Base-by-base conservation (phyloP, 2,888 invertebrate genomes). In the Drosophila maculinotata region DNA sequence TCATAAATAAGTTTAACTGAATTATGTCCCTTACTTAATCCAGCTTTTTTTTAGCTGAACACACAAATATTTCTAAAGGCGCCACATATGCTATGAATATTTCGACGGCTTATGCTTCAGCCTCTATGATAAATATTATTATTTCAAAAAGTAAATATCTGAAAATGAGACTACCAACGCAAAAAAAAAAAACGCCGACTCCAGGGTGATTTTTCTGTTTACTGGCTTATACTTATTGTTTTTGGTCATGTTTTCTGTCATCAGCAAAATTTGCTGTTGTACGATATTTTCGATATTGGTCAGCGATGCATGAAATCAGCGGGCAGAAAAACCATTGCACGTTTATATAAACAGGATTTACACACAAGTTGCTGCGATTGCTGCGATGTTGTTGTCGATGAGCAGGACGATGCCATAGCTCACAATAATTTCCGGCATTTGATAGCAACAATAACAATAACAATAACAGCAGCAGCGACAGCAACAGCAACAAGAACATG, bases 351-450 rank as follows among this genome's bases (percentile, higher is more conserved):
- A 87, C 76, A 74, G 88, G 88, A 81, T 69, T 81, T 86, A 76
- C 80, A 71, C 77, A 63, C 83, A 76, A 62, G 52, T 56, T 56
- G 51, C 63, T 53, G 44, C 80, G 48, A 78, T 58, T 77, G 52
- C 48, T 56, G 39, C 72, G 77, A 51, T 75, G 64, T 41, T 60
- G 58, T n/a, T 59, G 63, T 47, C 53, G 52, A 76, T 58, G 66
- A 71, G 57, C 66, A 49, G 66, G 49, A 72, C 45, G 48, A 52
- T 58, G 72, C 56, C 59, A 54, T 57, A 62, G 79, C 80, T 80
- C 56, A 83, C 81, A 88, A 88, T 87, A 82, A 82, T 82, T 82
- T 82, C 88, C 88, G 88, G 88, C 62, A 63, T 80, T 82, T 88
- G 88, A 87, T 87, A 88, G 68, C 69, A 64, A 48, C 69, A 76